A percentile compares a stretch with the other conserved stretches of the same genome.
These are phyloP conservation scores for Garra rufa DNA, from an alignment of 2,113 vertebrate genomes.

Conservation along the genomic window DNA sequence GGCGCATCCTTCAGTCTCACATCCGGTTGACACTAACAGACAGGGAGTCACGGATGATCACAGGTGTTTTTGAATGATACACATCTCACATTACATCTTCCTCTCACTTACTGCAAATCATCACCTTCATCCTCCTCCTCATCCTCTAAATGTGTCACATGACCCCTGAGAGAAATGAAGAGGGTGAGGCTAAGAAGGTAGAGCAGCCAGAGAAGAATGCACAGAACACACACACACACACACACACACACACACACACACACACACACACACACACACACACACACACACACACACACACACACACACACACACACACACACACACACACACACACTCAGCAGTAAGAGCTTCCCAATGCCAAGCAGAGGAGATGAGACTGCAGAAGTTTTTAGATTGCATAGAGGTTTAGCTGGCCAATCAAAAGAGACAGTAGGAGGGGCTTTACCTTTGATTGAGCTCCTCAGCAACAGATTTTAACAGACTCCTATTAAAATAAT, in stretches of 20 bases:
- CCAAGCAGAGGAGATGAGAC: slow-evolving; percentile 41
- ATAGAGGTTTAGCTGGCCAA: slow-evolving; percentile 24
- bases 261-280: too few species aligned
- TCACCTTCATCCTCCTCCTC: slow-evolving; percentile 89
- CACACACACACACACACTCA: slow-evolving; percentile 34
- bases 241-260: too few species aligned
- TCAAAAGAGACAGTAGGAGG: neutral
- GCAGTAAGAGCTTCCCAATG: slow-evolving; percentile 35
- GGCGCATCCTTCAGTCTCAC: slow-evolving; percentile 41
- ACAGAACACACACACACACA: slow-evolving; percentile 31
- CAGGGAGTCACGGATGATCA: neutral
- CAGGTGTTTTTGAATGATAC: slow-evolving; percentile 23
- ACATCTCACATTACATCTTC: slow-evolving; percentile 42
- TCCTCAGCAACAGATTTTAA: slow-evolving; percentile 98
- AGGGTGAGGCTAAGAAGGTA: slow-evolving; percentile 62
- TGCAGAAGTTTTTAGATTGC: slow-evolving; percentile 45
- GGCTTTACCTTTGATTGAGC: slow-evolving; percentile 89
- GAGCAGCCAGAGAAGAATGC: slow-evolving; percentile 35
- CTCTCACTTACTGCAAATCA: slow-evolving; percentile 93
- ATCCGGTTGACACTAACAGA: slow-evolving; percentile 26
- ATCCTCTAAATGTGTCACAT: slow-evolving; percentile 98
- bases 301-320: too few species aligned
- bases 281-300: too few species aligned
- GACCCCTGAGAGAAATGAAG: slow-evolving; percentile 90
- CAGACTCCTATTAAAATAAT: slow-evolving; percentile 85